Evolutionary conservation across 2,113 vertebrate genomes (phyloP).

Genomic region (Prolemur simus): DNA sequence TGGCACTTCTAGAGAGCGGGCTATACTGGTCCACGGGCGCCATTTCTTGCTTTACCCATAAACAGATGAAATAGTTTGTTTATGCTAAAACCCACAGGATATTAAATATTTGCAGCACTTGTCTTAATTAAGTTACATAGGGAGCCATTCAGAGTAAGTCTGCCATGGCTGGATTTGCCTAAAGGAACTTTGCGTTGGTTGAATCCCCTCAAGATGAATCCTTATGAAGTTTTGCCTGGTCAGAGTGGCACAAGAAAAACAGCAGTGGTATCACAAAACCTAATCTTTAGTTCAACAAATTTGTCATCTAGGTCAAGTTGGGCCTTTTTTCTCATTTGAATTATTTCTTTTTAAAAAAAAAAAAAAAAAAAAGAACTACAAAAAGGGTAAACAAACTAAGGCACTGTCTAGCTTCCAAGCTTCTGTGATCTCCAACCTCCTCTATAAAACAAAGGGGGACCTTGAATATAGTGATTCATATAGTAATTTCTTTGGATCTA

Average conservation of each 20-base stretch:
- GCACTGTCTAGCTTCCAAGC: background rate
- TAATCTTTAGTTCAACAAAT: background rate
- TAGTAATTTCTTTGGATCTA: background rate
- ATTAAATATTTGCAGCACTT: conserved; percentile 52
- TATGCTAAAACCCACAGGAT: conserved; percentile 24
- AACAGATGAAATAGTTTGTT: conserved; percentile 25
- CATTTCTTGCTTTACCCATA: background rate
- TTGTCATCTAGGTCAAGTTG: background rate
- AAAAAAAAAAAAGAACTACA: background rate
- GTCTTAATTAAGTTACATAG: conserved; percentile 59
- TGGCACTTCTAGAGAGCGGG: background rate
- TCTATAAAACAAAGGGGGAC: background rate
- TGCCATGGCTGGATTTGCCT: background rate
- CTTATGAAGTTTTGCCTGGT: background rate
- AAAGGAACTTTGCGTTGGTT: background rate
- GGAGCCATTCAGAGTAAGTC: conserved; percentile 9
- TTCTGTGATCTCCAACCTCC: background rate
- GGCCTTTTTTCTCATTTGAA: background rate
- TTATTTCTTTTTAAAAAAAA: no score
- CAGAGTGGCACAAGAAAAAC: background rate
- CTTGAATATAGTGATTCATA: background rate
- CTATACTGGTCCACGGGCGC: background rate
- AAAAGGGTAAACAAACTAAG: background rate
- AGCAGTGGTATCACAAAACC: background rate
- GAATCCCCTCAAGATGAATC: background rate